A percentile compares a stretch with the other conserved stretches of the same genome.
Evolutionary conservation across 2,113 vertebrate species (phyloP).

Genomic region (Helogale parvula): DNA sequence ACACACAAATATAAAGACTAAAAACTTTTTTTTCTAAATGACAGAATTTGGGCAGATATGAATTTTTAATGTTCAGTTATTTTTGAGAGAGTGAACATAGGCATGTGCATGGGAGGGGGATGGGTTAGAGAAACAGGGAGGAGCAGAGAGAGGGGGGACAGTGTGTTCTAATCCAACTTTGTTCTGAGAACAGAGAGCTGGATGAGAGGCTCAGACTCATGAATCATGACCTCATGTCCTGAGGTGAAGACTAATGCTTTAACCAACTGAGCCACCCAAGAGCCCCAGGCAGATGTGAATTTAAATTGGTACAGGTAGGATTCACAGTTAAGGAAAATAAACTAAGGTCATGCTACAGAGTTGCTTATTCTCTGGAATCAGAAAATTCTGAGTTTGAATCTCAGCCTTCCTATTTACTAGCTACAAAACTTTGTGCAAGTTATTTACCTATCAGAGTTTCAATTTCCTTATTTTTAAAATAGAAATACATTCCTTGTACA

Average conservation of each 20-base stretch:
- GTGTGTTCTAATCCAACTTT: no score
- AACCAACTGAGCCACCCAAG: no score
- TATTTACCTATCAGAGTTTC: not conserved
- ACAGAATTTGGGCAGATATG: not conserved
- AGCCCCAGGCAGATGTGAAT: not conserved
- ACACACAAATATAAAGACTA: not conserved
- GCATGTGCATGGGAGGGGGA: no score
- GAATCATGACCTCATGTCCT: no score
- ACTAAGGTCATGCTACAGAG: not conserved
- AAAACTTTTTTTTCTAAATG: constrained; percentile 8
- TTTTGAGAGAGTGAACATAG: no score
- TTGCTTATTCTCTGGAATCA: not conserved
- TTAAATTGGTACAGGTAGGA: not conserved
- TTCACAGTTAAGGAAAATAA: not conserved
- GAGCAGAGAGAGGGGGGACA: no score
- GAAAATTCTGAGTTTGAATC: not conserved
- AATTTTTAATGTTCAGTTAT: not conserved
- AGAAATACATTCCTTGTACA: not conserved
- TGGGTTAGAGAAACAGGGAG: no score
- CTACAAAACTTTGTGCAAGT: not conserved
- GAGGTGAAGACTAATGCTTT: no score
- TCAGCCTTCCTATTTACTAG: not conserved
- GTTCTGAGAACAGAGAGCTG: no score
- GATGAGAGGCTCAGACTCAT: no score
- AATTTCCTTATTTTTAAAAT: not conserved